These are phyloP conservation scores for Catamblyrhynchus diadema DNA, from an alignment of 2,797 vertebrate species.

Conservation along the genomic window DNA sequence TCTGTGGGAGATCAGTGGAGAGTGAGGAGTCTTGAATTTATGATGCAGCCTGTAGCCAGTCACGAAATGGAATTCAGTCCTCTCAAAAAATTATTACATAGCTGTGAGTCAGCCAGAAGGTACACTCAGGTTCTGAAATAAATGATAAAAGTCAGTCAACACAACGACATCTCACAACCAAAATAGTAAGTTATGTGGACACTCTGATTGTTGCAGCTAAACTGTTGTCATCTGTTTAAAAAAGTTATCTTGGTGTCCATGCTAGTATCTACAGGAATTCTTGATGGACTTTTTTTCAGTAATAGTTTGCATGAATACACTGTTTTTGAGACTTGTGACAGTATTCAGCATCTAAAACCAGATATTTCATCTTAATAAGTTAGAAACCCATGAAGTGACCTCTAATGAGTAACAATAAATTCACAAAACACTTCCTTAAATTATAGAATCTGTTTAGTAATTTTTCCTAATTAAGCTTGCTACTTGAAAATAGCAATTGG, in stretches of 20 bases:
- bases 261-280: not conserved
- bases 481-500: not conserved
- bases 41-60: not conserved
- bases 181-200: not conserved
- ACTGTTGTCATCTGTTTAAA: not conserved
- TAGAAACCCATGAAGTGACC: not conserved
- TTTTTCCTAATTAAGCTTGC: not conserved
- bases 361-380: not conserved
- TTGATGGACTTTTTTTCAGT: not conserved
- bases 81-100: not conserved
- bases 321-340: not conserved
- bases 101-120: not conserved
- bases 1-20: conserved; percentile 53
- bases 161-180: not conserved
- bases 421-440: not conserved
- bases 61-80: conserved; percentile 1
- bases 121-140: not conserved
- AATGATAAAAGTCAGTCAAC: not conserved
- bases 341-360: not conserved
- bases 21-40: conserved; percentile 36
- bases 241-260: not conserved
- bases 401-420: not conserved
- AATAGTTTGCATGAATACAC: not conserved
- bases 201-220: not conserved
- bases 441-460: not conserved